A percentile compares a stretch with the other conserved stretches of the same genome.
Evolutionary conservation across 2,888 invertebrate genomes (phyloP).

Genomic region (Diaprepes abbreviatus): DNA sequence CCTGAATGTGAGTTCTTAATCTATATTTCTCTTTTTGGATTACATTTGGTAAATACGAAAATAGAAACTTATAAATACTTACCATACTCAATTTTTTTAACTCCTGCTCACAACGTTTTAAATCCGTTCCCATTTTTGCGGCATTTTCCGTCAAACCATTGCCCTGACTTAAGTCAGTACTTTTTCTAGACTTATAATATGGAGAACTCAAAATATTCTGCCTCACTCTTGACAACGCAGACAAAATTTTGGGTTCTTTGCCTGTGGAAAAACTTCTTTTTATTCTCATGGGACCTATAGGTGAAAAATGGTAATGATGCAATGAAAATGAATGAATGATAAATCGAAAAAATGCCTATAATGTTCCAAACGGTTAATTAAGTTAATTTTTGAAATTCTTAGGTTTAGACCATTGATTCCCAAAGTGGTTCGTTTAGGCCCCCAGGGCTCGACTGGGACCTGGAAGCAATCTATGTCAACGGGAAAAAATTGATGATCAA

Average conservation of each 20-base stretch:
- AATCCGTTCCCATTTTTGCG: background rate
- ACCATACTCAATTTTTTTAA: conserved; percentile 21
- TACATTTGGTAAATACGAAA: no score
- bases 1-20: no score
- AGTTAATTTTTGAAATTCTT: no score
- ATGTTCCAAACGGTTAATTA: no score
- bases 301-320: background rate
- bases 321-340: background rate
- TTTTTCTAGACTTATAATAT: conserved; percentile 25
- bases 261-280: conserved; percentile 49
- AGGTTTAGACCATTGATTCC: no score
- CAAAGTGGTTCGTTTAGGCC: no score
- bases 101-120: background rate
- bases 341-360: no score
- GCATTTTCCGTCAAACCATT: conserved; percentile 8
- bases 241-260: conserved; percentile 50
- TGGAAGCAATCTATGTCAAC: no score
- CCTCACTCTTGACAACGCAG: conserved; percentile 49
- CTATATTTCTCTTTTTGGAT: no score
- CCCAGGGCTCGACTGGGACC: no score
- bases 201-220: conserved; percentile 51
- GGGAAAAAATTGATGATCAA: no score
- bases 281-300: conserved; percentile 11
- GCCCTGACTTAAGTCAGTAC: background rate
- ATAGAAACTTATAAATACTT: no score